Base-by-base conservation (phyloP, 2,113 vertebrate genomes). In the Nicator chloris region DNA sequence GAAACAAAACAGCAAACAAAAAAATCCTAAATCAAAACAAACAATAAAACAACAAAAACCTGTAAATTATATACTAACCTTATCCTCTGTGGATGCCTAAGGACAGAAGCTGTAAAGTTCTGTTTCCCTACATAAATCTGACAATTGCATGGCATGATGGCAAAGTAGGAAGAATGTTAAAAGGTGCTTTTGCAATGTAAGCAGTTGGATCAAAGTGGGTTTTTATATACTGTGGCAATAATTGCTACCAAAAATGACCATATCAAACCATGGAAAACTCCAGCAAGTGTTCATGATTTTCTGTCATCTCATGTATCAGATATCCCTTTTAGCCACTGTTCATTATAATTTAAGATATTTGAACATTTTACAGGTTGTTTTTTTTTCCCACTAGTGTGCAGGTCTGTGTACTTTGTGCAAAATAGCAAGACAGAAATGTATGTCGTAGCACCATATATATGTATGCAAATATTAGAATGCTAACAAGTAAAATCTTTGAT, bases 151-250 rank as follows among this genome's bases (percentile, higher is more conserved):
- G 17, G 47, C 71, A 73, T 90, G 42, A 23, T 56, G 23, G 94
- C 30, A 54, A 76, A 57, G 66, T 53, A 78, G 39, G 37, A 96
- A 26, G 23, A 30, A 54, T 45, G 39, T 24, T 77, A 60, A 87
- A 91, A 94, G 5, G 50, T 91, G 50, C 73, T 44, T 90, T 95
- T 81, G 37, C 35, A 83, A 47, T 15, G 6, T 77, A 68, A 96
- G 27, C 44, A 15, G 45, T 77, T 92, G 93, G 40, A 91, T 72
- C 78, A 77, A 77, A 60, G 33, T 84, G 63, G 15, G 15, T 8
- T 93, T 69, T 19, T 82, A 69, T 60, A 40, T 92, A 39, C 37
- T 63, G 59, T 60, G n/a, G 27, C 66, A 85, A 57, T 68, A 33
- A 6, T 63, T 91, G 51, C 39, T 96, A 69, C 72, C 82, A 95